Conservation (phyloP, 2,797 vertebrate species). For the Ispidina lecontei region DNA sequence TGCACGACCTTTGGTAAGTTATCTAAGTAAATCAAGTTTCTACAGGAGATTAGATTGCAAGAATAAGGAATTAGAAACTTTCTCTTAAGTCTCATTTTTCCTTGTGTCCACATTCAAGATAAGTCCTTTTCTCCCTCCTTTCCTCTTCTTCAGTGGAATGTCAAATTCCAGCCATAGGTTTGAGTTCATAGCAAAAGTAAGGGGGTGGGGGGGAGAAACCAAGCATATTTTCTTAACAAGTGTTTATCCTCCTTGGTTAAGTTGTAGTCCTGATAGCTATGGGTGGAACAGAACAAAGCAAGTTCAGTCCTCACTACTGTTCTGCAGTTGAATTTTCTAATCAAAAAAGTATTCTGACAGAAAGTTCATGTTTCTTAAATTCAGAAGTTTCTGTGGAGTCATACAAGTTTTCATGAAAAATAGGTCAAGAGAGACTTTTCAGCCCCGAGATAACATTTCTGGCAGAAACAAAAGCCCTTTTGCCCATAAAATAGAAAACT, state of each 20-base stretch:
- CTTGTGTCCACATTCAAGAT: not conserved
- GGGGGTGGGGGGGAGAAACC: too few species aligned
- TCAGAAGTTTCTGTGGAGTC: not conserved
- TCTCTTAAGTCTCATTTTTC: not conserved
- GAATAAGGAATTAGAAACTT: not conserved
- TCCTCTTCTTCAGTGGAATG: not conserved
- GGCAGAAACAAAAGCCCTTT: not conserved
- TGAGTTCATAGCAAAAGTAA: not conserved
- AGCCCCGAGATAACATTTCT: not conserved
- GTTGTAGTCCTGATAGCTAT: not conserved
- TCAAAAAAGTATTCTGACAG: not conserved
- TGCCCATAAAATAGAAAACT: not conserved
- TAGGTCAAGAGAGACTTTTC: not conserved
- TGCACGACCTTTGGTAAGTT: slow-evolving; percentile 85
- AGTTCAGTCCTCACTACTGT: not conserved
- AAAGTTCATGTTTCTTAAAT: not conserved
- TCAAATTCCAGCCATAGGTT: not conserved
- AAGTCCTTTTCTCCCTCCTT: not conserved
- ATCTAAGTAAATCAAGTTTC: not conserved
- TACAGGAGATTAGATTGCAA: not conserved
- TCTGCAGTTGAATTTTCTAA: not conserved
- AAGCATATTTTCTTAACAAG: not conserved
- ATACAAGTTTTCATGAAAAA: not conserved
- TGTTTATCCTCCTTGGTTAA: not conserved
- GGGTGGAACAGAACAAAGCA: not conserved